phyloP scores from a whole-genome alignment of 2,113 vertebrate genomes.

The Aptenodytes forsteri region DNA sequence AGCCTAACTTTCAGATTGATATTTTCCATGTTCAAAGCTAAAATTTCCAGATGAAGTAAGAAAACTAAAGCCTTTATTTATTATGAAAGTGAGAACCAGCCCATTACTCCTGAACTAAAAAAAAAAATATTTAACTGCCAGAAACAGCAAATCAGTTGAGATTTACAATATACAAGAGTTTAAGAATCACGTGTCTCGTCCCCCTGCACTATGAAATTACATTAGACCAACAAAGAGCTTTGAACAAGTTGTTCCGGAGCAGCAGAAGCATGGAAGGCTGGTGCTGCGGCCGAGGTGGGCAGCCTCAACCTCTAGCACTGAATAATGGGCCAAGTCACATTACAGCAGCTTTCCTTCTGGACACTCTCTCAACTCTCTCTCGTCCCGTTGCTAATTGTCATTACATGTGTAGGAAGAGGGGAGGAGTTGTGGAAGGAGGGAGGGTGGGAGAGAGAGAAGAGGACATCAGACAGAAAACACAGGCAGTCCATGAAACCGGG shows the following conservation, averaged over 20 bases:
- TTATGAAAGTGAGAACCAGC: background rate
- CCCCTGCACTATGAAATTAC: background rate
- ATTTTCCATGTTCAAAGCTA: background rate
- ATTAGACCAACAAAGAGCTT: background rate
- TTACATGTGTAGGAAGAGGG: background rate
- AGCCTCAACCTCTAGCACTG: background rate
- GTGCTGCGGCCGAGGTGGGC: background rate
- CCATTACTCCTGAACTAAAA: background rate
- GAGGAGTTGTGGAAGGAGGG: background rate
- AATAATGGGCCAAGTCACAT: rapidly evolving
- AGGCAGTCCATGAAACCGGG: background rate
- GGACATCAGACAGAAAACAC: background rate
- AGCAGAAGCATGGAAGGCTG: background rate
- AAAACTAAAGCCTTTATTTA: background rate
- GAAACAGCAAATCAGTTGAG: background rate
- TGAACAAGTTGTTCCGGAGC: background rate
- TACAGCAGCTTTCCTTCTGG: background rate
- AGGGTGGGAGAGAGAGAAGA: background rate
- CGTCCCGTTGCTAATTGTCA: background rate
- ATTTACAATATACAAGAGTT: background rate
- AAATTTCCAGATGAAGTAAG: background rate
- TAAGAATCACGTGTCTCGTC: rapidly evolving
- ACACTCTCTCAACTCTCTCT: background rate
- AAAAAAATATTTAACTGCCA: background rate
- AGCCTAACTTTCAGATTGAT: background rate